Evolutionary conservation across 1,140 invertebrate genomes (phyloP).

Genomic region (Drosophila jambulina): DNA sequence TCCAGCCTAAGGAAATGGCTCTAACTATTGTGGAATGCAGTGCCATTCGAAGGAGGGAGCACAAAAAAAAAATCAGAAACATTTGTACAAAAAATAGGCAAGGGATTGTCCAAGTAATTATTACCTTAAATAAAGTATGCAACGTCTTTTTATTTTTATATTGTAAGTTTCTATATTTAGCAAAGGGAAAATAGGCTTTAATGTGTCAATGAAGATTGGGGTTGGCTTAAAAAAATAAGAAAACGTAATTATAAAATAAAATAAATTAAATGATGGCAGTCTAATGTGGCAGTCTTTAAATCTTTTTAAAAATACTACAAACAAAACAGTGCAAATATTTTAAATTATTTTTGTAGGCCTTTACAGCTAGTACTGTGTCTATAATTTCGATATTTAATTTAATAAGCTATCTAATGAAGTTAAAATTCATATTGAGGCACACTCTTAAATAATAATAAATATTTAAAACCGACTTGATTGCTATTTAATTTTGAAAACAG

Average conservation of each 20-base stretch:
- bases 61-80: background rate
- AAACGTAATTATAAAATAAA: no score
- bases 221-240: background rate
- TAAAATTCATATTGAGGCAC: no score
- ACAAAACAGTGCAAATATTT: no score
- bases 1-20: conserved; percentile 18
- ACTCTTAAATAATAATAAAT: background rate
- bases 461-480: background rate
- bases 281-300: no score
- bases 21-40: conserved; percentile 17
- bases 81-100: conserved; percentile 1
- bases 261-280: no score
- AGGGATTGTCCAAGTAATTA: background rate
- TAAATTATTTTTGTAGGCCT: no score
- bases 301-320: no score
- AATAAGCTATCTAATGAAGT: no score
- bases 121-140: background rate
- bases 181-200: fast-evolving
- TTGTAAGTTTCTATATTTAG: no score
- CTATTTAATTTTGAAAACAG: background rate
- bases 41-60: background rate
- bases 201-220: no score
- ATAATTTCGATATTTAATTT: no score
- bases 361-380: no score
- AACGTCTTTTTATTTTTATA: background rate